A percentile compares a stretch with the other conserved stretches of the same genome.
These are phyloP conservation scores for Holotrichia oblita DNA, from an alignment of 1,140 invertebrate genomes.

Conservation along the genomic window DNA sequence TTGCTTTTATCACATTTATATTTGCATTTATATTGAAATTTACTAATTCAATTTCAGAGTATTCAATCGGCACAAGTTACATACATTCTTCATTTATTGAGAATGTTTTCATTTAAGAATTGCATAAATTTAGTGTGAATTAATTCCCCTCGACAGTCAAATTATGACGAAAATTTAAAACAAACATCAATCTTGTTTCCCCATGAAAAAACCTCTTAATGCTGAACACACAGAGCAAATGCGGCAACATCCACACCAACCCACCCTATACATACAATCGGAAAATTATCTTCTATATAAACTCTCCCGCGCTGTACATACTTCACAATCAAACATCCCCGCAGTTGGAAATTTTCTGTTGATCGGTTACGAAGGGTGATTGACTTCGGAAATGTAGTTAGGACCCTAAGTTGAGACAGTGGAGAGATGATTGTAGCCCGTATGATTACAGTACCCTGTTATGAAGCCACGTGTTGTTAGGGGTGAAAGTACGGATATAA, in stretches of 20 bases:
- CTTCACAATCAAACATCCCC: slow-evolving; percentile 7
- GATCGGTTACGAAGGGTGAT: slow-evolving; percentile 15
- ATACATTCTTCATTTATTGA: too few relatives aligned
- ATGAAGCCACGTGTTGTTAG: neutral
- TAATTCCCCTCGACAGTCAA: too few relatives aligned
- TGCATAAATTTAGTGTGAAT: too few relatives aligned
- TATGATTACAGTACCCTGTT: slow-evolving; percentile 8
- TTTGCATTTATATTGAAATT: too few relatives aligned
- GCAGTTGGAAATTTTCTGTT: neutral
- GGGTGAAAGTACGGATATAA: neutral
- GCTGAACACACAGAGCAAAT: too few relatives aligned
- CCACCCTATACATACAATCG: neutral
- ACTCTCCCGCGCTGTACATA: neutral
- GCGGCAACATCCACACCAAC: neutral
- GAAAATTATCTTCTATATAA: neutral
- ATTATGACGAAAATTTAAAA: too few relatives aligned
- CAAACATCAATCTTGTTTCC: too few relatives aligned
- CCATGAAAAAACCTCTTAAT: too few relatives aligned
- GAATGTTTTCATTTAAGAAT: too few relatives aligned
- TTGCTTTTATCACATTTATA: too few relatives aligned
- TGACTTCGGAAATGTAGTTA: slow-evolving; percentile 26
- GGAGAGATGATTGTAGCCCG: neutral
- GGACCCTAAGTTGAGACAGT: neutral
- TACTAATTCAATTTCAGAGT: too few relatives aligned
- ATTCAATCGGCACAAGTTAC: too few relatives aligned